These are phyloP conservation scores for Cheirogaleus major DNA, from an alignment of 2,797 vertebrate genomes.

Conservation along the genomic window DNA sequence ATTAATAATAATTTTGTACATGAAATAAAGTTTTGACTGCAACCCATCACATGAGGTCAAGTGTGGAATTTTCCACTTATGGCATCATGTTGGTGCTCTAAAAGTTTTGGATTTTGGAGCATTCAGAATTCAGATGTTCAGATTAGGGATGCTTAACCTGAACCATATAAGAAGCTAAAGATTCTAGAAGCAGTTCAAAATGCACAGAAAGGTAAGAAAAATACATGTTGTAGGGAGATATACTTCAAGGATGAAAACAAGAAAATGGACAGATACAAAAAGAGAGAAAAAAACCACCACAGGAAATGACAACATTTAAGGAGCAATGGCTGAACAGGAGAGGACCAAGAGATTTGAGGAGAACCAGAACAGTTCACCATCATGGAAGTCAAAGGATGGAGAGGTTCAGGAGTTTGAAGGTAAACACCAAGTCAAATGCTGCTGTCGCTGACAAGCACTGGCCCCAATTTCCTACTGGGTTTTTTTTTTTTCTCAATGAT, in stretches of 20 bases:
- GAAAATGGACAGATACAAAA: background rate
- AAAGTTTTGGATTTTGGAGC: background rate
- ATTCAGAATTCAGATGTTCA: background rate
- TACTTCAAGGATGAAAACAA: background rate
- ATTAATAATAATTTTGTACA: background rate
- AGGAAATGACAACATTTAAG: background rate
- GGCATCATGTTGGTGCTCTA: background rate
- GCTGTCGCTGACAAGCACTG: background rate
- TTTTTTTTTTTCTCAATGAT: background rate
- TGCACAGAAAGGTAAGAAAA: background rate
- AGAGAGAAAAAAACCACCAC: background rate
- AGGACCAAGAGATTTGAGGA: background rate
- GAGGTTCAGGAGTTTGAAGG: background rate
- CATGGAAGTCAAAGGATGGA: background rate
- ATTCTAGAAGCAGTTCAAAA: background rate
- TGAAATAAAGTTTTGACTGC: background rate
- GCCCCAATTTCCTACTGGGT: background rate
- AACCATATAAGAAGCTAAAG: background rate
- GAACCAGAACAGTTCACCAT: background rate
- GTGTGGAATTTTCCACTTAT: background rate
- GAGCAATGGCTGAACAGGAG: background rate
- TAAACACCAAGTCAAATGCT: background rate
- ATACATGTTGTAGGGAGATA: background rate
- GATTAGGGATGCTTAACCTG: background rate
- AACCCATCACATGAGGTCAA: background rate